Evolutionary conservation across 2,888 invertebrate species (phyloP).

Genomic region (Diarsia rubi): DNA sequence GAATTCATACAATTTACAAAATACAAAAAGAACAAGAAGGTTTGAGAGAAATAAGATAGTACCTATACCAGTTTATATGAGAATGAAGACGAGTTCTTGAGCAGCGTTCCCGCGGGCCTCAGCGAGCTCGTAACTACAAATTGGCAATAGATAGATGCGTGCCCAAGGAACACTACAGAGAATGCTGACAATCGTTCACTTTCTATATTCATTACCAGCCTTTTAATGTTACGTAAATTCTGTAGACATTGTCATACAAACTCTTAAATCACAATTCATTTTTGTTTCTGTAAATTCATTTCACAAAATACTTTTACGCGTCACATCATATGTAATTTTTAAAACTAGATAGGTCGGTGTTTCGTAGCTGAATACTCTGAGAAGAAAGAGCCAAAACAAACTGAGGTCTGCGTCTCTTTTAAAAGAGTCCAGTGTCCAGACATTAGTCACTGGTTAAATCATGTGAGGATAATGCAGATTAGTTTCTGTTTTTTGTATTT

Average conservation of each 20-base stretch:
- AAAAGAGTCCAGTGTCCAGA: too few species aligned
- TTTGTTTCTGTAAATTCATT: too few species aligned
- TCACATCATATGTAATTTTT: too few species aligned
- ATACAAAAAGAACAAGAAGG: slow-evolving; percentile 16
- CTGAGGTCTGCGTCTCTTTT: too few species aligned
- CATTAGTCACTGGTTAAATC: too few species aligned
- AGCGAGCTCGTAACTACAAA: slow-evolving; percentile 59
- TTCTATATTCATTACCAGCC: slow-evolving; percentile 13
- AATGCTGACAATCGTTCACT: slow-evolving; percentile 42
- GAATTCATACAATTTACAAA: slow-evolving; percentile 31
- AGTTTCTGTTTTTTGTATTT: too few species aligned
- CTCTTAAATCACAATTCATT: too few species aligned
- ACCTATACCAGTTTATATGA: slow-evolving; percentile 34
- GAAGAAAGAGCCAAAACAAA: too few species aligned
- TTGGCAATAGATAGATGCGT: slow-evolving; percentile 56
- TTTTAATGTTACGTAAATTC: neutral
- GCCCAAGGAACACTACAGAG: slow-evolving; percentile 25
- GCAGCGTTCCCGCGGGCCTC: slow-evolving; percentile 50
- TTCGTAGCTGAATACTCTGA: too few species aligned
- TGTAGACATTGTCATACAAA: neutral
- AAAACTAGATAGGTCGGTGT: too few species aligned
- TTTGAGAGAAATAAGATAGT: slow-evolving; percentile 25
- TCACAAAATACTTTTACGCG: too few species aligned
- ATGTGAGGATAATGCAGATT: too few species aligned
- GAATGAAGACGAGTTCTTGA: slow-evolving; percentile 41